Evolutionary conservation across 2,113 vertebrate species (phyloP).

Genomic region (Chaetops frenatus): DNA sequence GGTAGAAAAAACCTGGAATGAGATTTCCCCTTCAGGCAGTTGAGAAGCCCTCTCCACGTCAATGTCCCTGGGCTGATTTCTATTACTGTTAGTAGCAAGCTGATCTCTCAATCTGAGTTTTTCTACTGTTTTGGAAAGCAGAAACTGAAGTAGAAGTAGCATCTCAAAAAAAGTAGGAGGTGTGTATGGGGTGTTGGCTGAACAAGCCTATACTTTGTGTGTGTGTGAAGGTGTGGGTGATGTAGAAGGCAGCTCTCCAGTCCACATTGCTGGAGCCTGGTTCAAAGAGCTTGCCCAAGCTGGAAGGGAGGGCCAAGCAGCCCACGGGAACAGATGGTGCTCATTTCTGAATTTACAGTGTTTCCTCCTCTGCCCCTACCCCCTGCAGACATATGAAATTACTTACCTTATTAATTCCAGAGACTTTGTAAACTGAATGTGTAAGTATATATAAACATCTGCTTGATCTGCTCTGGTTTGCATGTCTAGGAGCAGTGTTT

Average conservation of each 20-base stretch:
- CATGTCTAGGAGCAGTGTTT: background rate
- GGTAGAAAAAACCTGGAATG: background rate
- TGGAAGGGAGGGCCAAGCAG: background rate
- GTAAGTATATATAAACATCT: background rate
- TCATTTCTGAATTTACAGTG: background rate
- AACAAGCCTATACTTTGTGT: background rate
- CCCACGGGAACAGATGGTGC: background rate
- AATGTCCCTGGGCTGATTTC: background rate
- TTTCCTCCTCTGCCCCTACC: background rate
- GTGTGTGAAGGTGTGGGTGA: background rate
- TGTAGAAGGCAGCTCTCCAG: background rate
- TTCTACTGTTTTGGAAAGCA: background rate
- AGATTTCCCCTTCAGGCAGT: background rate
- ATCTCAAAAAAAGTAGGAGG: background rate
- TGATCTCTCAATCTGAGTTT: background rate
- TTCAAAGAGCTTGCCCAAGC: background rate
- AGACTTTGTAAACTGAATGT: background rate
- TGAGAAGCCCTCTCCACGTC: background rate
- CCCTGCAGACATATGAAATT: background rate
- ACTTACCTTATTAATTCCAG: background rate
- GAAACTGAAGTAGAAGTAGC: background rate
- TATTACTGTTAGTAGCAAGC: background rate
- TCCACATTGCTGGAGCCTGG: fast-evolving
- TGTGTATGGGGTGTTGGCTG: background rate
- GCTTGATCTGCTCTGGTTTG: background rate